Conservation (phyloP, 1,140 invertebrate genomes). For the Macrosteles quadrilineatus region DNA sequence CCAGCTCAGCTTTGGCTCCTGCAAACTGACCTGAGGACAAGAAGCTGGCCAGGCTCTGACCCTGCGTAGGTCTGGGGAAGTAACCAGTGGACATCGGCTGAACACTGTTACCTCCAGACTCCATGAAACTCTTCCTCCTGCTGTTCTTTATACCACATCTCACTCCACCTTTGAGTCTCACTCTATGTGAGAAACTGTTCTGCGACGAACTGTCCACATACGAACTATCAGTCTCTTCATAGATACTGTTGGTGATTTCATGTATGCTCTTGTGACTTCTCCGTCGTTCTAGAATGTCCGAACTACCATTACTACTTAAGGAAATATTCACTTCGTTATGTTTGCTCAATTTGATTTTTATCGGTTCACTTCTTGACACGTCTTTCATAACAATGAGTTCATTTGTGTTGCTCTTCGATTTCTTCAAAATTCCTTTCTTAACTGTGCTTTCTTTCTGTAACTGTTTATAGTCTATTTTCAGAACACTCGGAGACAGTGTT, state of each 20-base stretch:
- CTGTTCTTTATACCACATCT: background rate
- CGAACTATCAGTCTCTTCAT: conserved; percentile 26
- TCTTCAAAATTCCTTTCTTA: conserved; percentile 21
- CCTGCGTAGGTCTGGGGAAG: conserved; percentile 65
- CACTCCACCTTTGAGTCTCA: conserved; percentile 6
- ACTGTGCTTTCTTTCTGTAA: conserved; percentile 10
- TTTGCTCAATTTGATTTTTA: background rate
- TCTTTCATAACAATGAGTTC: conserved; percentile 29
- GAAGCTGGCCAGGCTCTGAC: conserved; percentile 74
- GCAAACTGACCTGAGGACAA: conserved; percentile 71
- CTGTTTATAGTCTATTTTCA: conserved; percentile 46
- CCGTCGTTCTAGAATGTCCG: background rate
- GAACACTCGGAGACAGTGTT: conserved; percentile 44
- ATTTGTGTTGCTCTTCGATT: conserved; percentile 15
- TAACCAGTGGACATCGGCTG: conserved; percentile 59
- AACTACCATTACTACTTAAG: background rate
- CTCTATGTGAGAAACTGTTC: background rate
- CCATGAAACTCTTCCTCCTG: conserved; percentile 62
- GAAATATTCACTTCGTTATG: background rate
- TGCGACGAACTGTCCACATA: background rate
- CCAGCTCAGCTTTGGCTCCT: conserved; percentile 72
- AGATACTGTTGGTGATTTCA: conserved; percentile 28
- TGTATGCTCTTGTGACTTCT: background rate
- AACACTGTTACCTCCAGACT: conserved; percentile 59
- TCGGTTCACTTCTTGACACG: conserved; percentile 28